These are phyloP conservation scores for Lasioglossum malachurum DNA, from an alignment of 2,888 invertebrate species.

Conservation along the genomic window DNA sequence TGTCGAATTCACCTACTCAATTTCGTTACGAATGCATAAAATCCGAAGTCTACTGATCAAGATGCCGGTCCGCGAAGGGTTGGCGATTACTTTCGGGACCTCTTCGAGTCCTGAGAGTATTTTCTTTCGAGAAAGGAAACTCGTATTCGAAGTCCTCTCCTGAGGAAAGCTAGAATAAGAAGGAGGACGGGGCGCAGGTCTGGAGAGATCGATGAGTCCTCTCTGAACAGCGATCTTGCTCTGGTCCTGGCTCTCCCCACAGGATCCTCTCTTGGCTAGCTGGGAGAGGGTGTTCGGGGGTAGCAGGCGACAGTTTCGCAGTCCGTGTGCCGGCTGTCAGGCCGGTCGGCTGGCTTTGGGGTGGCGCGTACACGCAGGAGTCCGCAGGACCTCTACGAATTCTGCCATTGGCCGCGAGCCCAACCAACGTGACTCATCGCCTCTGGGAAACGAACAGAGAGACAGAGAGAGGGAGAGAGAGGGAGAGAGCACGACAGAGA, in stretches of 20 bases:
- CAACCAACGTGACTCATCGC: constrained; percentile 80
- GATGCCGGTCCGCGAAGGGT: too few species aligned
- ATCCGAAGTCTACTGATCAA: too few species aligned
- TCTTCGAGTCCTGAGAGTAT: too few species aligned
- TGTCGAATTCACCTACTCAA: too few species aligned
- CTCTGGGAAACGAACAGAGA: constrained; percentile 79
- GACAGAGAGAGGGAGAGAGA: constrained; percentile 47
- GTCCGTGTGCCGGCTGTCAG: constrained; percentile 43
- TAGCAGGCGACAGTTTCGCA: background rate
- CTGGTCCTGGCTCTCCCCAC: constrained; percentile 1
- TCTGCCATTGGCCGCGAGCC: constrained; percentile 80
- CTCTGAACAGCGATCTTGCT: background rate
- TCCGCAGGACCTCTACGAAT: constrained; percentile 62
- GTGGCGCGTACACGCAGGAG: constrained; percentile 53
- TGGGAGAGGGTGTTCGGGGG: background rate
- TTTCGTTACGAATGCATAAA: too few species aligned
- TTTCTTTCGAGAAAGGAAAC: background rate
- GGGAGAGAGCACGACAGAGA: background rate
- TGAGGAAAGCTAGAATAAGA: background rate
- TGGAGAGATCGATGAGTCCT: constrained; percentile 63
- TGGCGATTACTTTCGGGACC: too few species aligned
- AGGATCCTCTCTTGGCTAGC: background rate
- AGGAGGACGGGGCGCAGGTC: constrained; percentile 49
- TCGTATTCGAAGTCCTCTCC: background rate
- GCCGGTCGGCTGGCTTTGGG: constrained; percentile 52